Percentiles rank a stretch among this genome's conserved stretches.
These are phyloP conservation scores for Perizoma affinitatum DNA, from an alignment of 2,888 invertebrate species.

Conservation along the genomic window DNA sequence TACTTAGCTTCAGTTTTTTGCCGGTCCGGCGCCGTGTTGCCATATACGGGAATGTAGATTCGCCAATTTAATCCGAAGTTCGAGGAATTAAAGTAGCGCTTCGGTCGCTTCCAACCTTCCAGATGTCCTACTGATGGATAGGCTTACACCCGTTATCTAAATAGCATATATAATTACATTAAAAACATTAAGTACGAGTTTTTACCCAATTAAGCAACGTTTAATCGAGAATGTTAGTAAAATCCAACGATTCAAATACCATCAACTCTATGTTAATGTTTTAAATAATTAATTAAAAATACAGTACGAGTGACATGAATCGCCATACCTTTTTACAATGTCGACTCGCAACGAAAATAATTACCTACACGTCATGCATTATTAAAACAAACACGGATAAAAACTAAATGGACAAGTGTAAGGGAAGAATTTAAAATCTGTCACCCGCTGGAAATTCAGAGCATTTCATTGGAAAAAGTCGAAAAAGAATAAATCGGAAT, in stretches of 20 bases:
- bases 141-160: slow-evolving; percentile 28
- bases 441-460: slow-evolving; percentile 79
- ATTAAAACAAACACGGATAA: slow-evolving; percentile 71
- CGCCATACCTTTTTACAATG: slow-evolving; percentile 55
- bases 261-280: slow-evolving; percentile 36
- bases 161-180: slow-evolving; percentile 53
- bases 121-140: slow-evolving; percentile 56
- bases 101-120: slow-evolving; percentile 44
- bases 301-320: slow-evolving; percentile 59
- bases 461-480: slow-evolving; percentile 70
- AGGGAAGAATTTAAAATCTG: slow-evolving; percentile 82
- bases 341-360: slow-evolving; percentile 71
- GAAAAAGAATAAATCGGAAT: slow-evolving; percentile 68
- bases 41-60: slow-evolving; percentile 76
- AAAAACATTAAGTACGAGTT: slow-evolving; percentile 37
- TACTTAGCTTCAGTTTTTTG: slow-evolving; percentile 73
- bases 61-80: slow-evolving; percentile 72
- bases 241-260: slow-evolving; percentile 35
- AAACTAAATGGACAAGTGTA: slow-evolving; percentile 75
- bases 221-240: slow-evolving; percentile 48
- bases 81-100: slow-evolving; percentile 66
- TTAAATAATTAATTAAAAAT: slow-evolving; percentile 44
- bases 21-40: slow-evolving; percentile 64
- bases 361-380: slow-evolving; percentile 78
- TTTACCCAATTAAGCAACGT: slow-evolving; percentile 13